These are phyloP conservation scores for Cylas formicarius DNA, from an alignment of 1,140 invertebrate genomes.

Conservation along the genomic window DNA sequence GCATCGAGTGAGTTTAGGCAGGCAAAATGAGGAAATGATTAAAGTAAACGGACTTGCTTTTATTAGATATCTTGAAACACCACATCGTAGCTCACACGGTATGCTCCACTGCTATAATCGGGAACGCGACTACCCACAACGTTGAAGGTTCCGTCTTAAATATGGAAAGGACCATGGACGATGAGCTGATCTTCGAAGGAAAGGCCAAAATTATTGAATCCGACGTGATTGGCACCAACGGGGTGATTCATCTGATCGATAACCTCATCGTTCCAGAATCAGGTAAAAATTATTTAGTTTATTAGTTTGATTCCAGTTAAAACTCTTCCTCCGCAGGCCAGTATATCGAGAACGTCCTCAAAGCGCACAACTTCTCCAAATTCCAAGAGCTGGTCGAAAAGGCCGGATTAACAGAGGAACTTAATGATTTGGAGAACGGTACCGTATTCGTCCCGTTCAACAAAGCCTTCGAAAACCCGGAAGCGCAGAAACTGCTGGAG, in stretches of 20 bases:
- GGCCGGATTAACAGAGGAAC: conserved; percentile 50
- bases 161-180: conserved; percentile 46
- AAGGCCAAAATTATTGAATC: conserved; percentile 43
- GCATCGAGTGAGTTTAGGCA: conserved; percentile 46
- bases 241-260: conserved; percentile 63
- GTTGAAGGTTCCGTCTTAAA: conserved; percentile 47
- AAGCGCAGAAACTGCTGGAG: conserved; percentile 40
- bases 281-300: conserved; percentile 14
- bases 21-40: too few relatives aligned
- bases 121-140: conserved; percentile 50
- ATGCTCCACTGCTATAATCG: conserved; percentile 53
- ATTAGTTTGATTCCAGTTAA: conserved; percentile 1
- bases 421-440: conserved; percentile 50
- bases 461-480: conserved; percentile 48
- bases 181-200: conserved; percentile 44
- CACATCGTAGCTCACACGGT: conserved; percentile 60
- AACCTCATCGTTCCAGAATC: conserved; percentile 54
- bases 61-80: conserved; percentile 53
- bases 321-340: conserved; percentile 36
- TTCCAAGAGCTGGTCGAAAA: conserved; percentile 46
- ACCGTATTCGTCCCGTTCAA: conserved; percentile 59
- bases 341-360: conserved; percentile 42
- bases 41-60: conserved; percentile 11
- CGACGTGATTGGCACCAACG: conserved; percentile 57
- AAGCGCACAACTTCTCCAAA: conserved; percentile 45